Evolutionary conservation across 2,113 vertebrate species (phyloP).

Genomic region (Caranx melampygus): DNA sequence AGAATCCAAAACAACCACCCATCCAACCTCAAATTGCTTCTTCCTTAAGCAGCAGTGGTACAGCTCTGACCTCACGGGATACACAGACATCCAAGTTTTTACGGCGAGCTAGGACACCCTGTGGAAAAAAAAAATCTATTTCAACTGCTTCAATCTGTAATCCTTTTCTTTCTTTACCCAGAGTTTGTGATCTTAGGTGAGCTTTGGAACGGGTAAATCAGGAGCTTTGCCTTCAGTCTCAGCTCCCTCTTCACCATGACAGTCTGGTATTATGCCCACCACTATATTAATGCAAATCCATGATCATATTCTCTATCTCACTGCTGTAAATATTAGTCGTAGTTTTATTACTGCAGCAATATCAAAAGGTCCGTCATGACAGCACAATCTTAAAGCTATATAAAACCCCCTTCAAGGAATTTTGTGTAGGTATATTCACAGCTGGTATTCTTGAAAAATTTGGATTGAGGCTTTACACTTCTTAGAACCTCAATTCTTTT

Average conservation of each 20-base stretch:
- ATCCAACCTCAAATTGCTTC: not conserved
- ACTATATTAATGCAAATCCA: not conserved
- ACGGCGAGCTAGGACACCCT: not conserved
- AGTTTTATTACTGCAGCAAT: conserved; percentile 1
- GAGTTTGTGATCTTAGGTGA: conserved; percentile 1
- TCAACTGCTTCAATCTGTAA: not conserved
- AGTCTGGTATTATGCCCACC: conserved; percentile 8
- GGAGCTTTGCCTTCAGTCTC: conserved; percentile 25
- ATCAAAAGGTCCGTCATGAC: conserved; percentile 18
- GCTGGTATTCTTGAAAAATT: conserved; percentile 28
- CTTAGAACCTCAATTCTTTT: conserved; percentile 6
- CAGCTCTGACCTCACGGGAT: not conserved
- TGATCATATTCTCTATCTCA: not conserved
- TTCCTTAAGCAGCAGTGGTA: conserved; percentile 16
- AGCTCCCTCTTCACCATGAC: conserved; percentile 6
- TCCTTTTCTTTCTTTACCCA: conserved; percentile 2
- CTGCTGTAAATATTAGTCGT: conserved; percentile 21
- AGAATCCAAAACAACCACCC: not conserved
- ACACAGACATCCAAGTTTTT: not conserved
- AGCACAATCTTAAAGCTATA: conserved; percentile 5
- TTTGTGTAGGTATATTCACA: conserved; percentile 27
- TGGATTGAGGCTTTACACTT: conserved; percentile 28
- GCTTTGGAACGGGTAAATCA: conserved; percentile 19
- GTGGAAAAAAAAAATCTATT: not conserved
- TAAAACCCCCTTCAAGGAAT: conserved; percentile 22